Conservation (phyloP, 1,140 invertebrate species). For the Rhopalosiphum maidis region DNA sequence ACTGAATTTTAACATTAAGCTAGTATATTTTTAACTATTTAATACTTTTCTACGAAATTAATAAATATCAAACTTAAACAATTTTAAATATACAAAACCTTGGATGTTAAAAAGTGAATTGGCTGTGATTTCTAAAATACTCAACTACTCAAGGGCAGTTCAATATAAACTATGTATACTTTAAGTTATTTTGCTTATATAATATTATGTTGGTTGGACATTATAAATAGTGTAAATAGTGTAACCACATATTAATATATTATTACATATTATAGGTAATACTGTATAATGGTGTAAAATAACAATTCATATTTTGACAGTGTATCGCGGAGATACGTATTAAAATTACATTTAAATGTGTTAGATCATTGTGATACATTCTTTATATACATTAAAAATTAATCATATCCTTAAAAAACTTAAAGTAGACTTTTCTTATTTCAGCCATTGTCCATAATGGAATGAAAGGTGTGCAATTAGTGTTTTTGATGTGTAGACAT, state of each 20-base stretch:
- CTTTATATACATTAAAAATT: background rate
- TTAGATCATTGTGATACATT: too few relatives aligned
- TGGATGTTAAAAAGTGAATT: constrained; percentile 18
- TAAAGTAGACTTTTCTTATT: background rate
- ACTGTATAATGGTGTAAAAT: background rate
- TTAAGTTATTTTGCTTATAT: background rate
- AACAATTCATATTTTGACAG: background rate
- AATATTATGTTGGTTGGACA: background rate
- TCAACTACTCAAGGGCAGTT: background rate
- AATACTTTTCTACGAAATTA: background rate
- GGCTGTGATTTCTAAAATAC: constrained; percentile 13
- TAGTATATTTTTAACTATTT: constrained; percentile 20
- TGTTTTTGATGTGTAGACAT: background rate
- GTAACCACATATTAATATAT: background rate
- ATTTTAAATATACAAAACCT: constrained; percentile 14
- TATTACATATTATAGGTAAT: background rate
- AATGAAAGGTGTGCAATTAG: background rate
- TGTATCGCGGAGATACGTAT: too few relatives aligned
- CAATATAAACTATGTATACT: background rate
- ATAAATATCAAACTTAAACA: background rate
- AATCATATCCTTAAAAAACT: background rate
- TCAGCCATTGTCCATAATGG: background rate
- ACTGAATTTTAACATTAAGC: background rate
- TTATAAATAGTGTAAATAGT: background rate
- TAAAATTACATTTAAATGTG: too few relatives aligned